A percentile compares a stretch with the other conserved stretches of the same genome.
Evolutionary conservation across 1,140 invertebrate species (phyloP).

Genomic region (Drosophila pachea): DNA sequence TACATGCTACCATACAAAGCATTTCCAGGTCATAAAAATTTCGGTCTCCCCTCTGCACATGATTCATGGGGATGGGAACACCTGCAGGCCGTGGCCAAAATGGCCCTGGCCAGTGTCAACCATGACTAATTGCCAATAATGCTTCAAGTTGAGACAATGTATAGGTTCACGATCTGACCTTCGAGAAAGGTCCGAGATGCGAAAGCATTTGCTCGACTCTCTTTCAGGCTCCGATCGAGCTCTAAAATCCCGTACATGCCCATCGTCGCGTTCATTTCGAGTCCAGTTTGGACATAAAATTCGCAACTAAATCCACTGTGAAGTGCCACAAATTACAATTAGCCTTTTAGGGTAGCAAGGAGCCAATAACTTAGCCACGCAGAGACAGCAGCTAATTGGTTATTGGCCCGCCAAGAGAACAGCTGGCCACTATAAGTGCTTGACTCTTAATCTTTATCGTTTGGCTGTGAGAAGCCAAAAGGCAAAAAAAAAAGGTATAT

Average conservation of each 20-base stretch:
- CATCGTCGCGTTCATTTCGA: background rate
- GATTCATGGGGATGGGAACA: slow-evolving; percentile 55
- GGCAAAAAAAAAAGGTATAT: background rate
- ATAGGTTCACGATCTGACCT: slow-evolving; percentile 3
- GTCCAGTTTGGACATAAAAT: background rate
- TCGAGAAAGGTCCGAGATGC: background rate
- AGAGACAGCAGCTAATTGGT: slow-evolving; percentile 19
- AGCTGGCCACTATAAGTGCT: slow-evolving; percentile 12
- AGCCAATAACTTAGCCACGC: slow-evolving; percentile 13
- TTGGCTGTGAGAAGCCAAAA: slow-evolving; percentile 3
- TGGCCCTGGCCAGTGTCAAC: background rate
- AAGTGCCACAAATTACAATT: slow-evolving; percentile 50
- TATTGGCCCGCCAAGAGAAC: slow-evolving; percentile 8
- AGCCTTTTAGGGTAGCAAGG: slow-evolving; percentile 37
- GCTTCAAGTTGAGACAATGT: background rate
- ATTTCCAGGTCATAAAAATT: slow-evolving; percentile 15
- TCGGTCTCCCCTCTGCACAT: slow-evolving; percentile 19
- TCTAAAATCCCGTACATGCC: background rate
- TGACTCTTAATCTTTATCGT: slow-evolving; percentile 35
- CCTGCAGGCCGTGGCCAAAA: slow-evolving; percentile 37
- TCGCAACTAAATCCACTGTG: background rate
- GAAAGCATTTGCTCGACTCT: too few species aligned
- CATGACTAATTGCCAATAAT: slow-evolving; percentile 2
- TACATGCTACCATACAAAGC: slow-evolving; percentile 46
- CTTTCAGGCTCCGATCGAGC: background rate